Base-by-base conservation (phyloP, 2,888 invertebrate genomes). In the Buathra laborator region DNA sequence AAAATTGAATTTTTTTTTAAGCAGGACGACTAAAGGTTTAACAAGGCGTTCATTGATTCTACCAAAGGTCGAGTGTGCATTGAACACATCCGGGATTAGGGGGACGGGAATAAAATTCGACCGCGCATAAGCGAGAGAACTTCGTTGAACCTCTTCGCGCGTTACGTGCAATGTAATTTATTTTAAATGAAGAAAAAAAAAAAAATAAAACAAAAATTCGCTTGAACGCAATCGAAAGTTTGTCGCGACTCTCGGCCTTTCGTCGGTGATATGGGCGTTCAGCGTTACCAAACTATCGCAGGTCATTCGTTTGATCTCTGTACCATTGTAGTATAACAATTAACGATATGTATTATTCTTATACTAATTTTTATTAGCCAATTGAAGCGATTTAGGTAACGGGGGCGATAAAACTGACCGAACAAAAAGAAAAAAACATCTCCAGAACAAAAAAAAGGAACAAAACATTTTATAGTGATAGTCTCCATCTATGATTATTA, bases 271-370 rank as follows among this genome's bases (percentile, higher is more conserved):
- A 75, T 80, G 80, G 83, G 85, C 88, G 87, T 77, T 85, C 87
- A 91, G 89, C 90, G 91, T 91, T 92, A 93, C 92, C 92, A 93
- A 93, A 93, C 91, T 90, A 90, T 91, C 88, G 88, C 90, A 90
- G 92, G 90, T 92, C 91, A 92, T 91, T 91, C 85, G 86, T 87
- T 91, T 93, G 93, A 93, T 93, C 93, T 93, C 93, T 90, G 88
- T 92, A 92, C 91, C 90, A 92, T 92, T 91, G 87, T 92, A 92
- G 90, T 80, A 87, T 90, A 89, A 88, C 88, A 86, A 90, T 91
- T 90, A 90, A 89, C 81, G 79, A 88, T 90, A 90, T 86, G 86
- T 89, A 91, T 89, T 91, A 91, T 92, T 92, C 90, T 91, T 91
- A 90, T 91, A 88, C 89, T 92, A 89, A 91, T 91, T 91, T 90